A percentile compares a stretch with the other conserved stretches of the same genome.
phyloP scores from a whole-genome alignment of 30 jellyfish, hydroid and myxozoan species.

The Pelagia noctiluca region DNA sequence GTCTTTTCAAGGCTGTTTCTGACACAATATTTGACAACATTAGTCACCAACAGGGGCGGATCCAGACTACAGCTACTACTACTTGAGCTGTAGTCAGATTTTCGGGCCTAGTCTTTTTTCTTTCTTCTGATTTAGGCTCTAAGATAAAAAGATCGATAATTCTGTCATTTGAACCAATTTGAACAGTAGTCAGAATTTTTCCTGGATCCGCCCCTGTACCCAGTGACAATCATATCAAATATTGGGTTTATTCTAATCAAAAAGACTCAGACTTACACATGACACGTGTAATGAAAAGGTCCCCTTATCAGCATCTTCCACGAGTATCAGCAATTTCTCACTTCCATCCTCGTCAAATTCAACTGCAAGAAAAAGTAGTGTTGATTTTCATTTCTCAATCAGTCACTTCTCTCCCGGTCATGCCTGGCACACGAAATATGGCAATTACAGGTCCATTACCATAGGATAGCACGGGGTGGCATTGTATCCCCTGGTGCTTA shows the following conservation, averaged over 20 bases:
- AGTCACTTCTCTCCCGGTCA: too few relatives aligned
- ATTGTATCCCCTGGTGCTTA: neutral
- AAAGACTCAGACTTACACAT: constrained; percentile 6
- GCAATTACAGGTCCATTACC: neutral
- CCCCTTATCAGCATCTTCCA: constrained; percentile 34
- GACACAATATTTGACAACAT: too few relatives aligned
- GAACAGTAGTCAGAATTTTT: neutral
- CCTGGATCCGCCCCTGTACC: neutral
- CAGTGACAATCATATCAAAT: neutral
- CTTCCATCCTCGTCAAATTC: constrained; percentile 33
- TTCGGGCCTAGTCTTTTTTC: too few relatives aligned
- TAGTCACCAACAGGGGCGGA: too few relatives aligned
- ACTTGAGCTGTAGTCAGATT: too few relatives aligned
- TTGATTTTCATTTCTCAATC: too few relatives aligned
- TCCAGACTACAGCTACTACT: too few relatives aligned
- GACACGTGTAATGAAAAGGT: constrained; percentile 14
- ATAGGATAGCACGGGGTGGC: neutral
- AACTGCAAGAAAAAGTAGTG: constrained; percentile 18
- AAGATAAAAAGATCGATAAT: neutral
- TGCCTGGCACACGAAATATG: too few relatives aligned
- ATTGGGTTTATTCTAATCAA: neutral
- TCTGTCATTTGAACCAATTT: neutral
- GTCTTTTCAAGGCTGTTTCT: too few relatives aligned
- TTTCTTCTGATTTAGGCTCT: neutral
- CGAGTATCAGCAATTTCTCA: constrained; percentile 9